These are phyloP conservation scores for Margaritifera margaritifera DNA, from an alignment of 2,888 invertebrate species.

Conservation along the genomic window DNA sequence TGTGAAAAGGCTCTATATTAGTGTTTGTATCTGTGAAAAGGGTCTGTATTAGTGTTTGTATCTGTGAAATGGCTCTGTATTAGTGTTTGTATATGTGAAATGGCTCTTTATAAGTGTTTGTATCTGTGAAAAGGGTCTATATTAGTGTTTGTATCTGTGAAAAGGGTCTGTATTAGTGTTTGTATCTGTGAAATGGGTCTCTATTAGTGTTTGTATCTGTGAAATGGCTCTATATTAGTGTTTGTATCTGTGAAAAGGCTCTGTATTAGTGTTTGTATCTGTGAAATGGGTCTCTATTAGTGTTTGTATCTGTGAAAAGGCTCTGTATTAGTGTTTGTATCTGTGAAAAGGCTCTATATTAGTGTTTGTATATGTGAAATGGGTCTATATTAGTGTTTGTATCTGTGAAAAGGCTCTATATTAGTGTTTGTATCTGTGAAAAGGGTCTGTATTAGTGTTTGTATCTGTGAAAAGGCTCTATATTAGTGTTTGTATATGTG, in stretches of 20 bases:
- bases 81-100: conserved; percentile 13
- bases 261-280: conserved; percentile 5
- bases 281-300: not conserved
- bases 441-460: too few species aligned
- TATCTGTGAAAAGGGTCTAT: not conserved
- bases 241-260: not conserved
- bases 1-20: not conserved
- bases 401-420: not conserved
- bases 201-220: conserved; percentile 9
- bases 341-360: not conserved
- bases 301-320: too few species aligned
- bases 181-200: not conserved
- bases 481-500: conserved; percentile 10
- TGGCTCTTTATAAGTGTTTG: too few species aligned
- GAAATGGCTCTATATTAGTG: too few species aligned
- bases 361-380: conserved; percentile 14
- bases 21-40: conserved; percentile 15
- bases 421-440: conserved; percentile 12
- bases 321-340: too few species aligned
- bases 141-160: conserved; percentile 10
- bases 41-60: too few species aligned
- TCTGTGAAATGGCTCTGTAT: not conserved
- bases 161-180: too few species aligned
- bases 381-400: too few species aligned
- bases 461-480: not conserved